Percentiles rank a stretch among this genome's conserved stretches.
Conservation (phyloP, 2,797 vertebrate species). For the Lindbergichthys nudifrons region DNA sequence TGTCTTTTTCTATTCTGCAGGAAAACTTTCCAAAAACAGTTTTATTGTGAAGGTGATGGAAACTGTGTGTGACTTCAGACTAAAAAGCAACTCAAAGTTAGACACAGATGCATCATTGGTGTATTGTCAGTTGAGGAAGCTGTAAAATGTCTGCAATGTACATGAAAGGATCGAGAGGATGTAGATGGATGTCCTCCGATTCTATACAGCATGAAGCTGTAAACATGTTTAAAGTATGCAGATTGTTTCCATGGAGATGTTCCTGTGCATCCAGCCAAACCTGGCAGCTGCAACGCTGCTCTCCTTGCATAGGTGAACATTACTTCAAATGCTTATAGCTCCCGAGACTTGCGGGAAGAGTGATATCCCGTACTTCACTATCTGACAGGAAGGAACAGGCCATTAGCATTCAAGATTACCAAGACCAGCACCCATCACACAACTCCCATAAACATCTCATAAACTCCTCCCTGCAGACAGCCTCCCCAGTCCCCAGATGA, state of each 20-base stretch:
- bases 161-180: conserved; percentile 18
- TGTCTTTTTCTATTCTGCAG: background rate
- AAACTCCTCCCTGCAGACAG: conserved; percentile 35
- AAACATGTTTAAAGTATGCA: conserved; percentile 43
- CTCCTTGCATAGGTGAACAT: conserved; percentile 50
- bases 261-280: conserved; percentile 29
- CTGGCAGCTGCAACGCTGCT: conserved; percentile 35
- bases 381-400: conserved; percentile 67
- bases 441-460: conserved; percentile 43
- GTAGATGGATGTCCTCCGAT: conserved; percentile 31
- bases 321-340: conserved; percentile 46
- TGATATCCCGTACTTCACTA: conserved; percentile 35
- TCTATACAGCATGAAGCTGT: conserved; percentile 24
- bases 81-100: conserved; percentile 9
- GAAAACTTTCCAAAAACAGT: conserved; percentile 16
- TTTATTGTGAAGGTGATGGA: conserved; percentile 21
- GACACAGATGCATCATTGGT: conserved; percentile 2
- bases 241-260: conserved; percentile 65
- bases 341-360: conserved; percentile 44
- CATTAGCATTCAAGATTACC: conserved; percentile 72
- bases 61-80: conserved; percentile 2
- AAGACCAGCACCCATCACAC: conserved; percentile 42
- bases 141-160: background rate
- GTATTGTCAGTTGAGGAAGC: conserved; percentile 13
- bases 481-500: conserved; percentile 33